A percentile compares a stretch with the other conserved stretches of the same genome.
Conservation (phyloP, 1,140 invertebrate species). For the Antheraea pernyi region DNA sequence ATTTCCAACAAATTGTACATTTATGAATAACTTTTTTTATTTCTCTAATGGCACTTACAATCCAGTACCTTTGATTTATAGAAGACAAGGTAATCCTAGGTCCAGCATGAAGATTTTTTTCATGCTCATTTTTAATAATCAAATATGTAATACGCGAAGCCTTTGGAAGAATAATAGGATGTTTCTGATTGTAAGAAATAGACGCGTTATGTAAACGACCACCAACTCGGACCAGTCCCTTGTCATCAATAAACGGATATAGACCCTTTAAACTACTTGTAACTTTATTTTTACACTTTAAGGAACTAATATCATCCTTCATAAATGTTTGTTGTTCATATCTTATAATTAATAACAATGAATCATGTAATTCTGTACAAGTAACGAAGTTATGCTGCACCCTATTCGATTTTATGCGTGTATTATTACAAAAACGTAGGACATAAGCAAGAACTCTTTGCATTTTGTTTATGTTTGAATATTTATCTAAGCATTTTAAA, state of each 20-base stretch:
- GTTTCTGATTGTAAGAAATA: constrained; percentile 30
- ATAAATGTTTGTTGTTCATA: constrained; percentile 12
- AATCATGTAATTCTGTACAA: background rate
- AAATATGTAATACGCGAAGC: constrained; percentile 32
- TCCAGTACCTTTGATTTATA: constrained; percentile 28
- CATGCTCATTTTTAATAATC: constrained; percentile 39
- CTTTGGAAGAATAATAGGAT: constrained; percentile 39
- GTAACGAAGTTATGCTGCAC: constrained; percentile 2
- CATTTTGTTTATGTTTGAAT: constrained; percentile 7
- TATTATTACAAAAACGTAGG: background rate
- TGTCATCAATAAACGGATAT: constrained; percentile 32
- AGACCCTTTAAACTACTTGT: constrained; percentile 15
- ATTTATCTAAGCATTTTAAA: constrained; percentile 7
- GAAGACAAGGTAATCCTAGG: constrained; percentile 18
- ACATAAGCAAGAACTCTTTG: constrained; percentile 8
- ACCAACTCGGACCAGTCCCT: constrained; percentile 44
- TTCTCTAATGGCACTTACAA: constrained; percentile 21
- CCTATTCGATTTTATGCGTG: background rate
- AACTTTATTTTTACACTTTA: constrained; percentile 8
- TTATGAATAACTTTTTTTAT: constrained; percentile 23
- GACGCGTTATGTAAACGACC: constrained; percentile 33
- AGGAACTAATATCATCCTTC: background rate
- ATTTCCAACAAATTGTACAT: constrained; percentile 28
- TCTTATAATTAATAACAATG: constrained; percentile 12
- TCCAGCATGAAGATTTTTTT: constrained; percentile 32